Percentiles rank a stretch among this genome's conserved stretches.
Evolutionary conservation across 2,888 invertebrate genomes (phyloP).

Genomic region (Lycaena phlaeas): DNA sequence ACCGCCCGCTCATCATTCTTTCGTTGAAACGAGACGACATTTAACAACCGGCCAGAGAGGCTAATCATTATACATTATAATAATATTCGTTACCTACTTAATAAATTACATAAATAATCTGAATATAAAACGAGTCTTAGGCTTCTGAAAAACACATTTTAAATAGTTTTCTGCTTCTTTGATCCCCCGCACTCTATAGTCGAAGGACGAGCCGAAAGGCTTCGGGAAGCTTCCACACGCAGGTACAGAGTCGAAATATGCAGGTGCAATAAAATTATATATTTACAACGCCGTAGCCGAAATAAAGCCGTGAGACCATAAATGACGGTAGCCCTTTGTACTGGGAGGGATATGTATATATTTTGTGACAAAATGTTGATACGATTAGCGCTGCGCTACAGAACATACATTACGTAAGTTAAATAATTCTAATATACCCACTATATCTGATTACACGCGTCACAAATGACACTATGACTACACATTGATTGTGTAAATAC

Average conservation of each 20-base stretch:
- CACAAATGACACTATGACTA: constrained; percentile 15
- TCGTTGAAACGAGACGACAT: constrained; percentile 26
- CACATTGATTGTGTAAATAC: constrained; percentile 28
- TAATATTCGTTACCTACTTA: constrained; percentile 57
- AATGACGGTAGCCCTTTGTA: constrained; percentile 44
- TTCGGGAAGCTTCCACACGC: too few species aligned
- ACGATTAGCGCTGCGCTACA: too few species aligned
- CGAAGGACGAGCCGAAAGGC: too few species aligned
- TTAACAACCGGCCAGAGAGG: constrained; percentile 34
- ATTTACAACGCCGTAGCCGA: constrained; percentile 50
- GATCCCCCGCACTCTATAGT: too few species aligned
- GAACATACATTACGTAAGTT: too few species aligned
- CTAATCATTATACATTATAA: constrained; percentile 32
- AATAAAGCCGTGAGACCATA: constrained; percentile 45
- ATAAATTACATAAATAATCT: constrained; percentile 72
- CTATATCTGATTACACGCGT: not conserved
- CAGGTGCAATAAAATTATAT: constrained; percentile 34
- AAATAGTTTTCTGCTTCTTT: constrained; percentile 2
- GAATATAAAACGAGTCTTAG: constrained; percentile 70
- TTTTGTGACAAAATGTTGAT: constrained; percentile 14
- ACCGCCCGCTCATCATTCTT: constrained; percentile 5
- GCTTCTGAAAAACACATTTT: constrained; percentile 38
- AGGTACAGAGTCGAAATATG: constrained; percentile 18
- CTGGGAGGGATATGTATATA: constrained; percentile 50
- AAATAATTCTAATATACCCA: constrained; percentile 6